Conservation (phyloP, 2,888 invertebrate genomes). For the Philhelius pedissequus region DNA sequence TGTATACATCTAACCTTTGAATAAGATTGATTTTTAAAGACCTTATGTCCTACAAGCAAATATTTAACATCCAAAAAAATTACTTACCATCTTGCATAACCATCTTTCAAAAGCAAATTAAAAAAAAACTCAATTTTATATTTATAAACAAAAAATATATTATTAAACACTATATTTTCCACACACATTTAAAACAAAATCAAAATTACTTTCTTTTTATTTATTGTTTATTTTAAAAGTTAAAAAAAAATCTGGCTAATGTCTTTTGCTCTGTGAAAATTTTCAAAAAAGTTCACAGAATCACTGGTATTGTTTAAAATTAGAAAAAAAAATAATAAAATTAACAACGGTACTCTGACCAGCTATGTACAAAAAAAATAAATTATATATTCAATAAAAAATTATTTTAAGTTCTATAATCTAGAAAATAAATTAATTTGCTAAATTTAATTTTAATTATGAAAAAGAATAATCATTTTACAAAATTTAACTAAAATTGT, state of each 20-base stretch:
- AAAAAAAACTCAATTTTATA: constrained; percentile 4
- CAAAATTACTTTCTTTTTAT: background rate
- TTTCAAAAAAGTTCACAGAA: constrained; percentile 20
- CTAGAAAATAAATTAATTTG: constrained; percentile 65
- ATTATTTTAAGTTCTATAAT: background rate
- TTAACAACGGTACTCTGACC: constrained; percentile 60
- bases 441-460: constrained; percentile 41
- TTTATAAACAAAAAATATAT: constrained; percentile 64
- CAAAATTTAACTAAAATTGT: constrained; percentile 8
- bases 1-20: too few relatives aligned
- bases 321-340: constrained; percentile 47
- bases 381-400: constrained; percentile 23
- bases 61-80: too few relatives aligned
- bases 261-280: constrained; percentile 23
- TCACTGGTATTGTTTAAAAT: constrained; percentile 48
- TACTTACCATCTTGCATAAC: too few relatives aligned
- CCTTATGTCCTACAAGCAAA: too few relatives aligned
- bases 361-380: constrained; percentile 57
- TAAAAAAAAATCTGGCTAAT: constrained; percentile 58
- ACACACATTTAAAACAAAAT: constrained; percentile 59
- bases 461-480: background rate
- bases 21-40: too few relatives aligned
- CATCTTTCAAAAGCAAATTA: too few relatives aligned
- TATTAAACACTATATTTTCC: constrained; percentile 61
- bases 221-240: constrained; percentile 1